Base-by-base conservation (phyloP, 2,797 vertebrate genomes). In the Dendrocincla fuliginosa region DNA sequence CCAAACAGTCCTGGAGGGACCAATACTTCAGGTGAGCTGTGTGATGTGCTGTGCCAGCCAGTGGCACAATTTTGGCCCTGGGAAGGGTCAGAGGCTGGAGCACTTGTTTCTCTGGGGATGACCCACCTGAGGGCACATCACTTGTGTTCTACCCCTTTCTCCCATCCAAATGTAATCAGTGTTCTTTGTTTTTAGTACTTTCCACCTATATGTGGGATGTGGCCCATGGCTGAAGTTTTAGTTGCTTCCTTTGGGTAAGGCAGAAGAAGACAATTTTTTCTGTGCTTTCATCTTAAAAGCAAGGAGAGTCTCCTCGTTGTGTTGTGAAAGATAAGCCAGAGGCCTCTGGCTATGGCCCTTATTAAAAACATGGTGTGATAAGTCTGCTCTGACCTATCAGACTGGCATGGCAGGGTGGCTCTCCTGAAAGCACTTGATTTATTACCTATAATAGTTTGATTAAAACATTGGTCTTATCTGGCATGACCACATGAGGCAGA, bases 391-490 rank as follows among this genome's bases (percentile, higher is more conserved):
- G 71, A 24, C 44, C 78, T 87, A 28, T 70, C 5, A 42, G 83
- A 75, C 71, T 64, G 84, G 30, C 81, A 39, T 56, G 84, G 68
- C 60, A 83, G 52, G 44, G 46, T 3, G 3, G 56, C 46, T 77
- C 6, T 83, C 33, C 57, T 0, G 0, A 93, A 89, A 92, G 59
- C 80, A 10, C 25, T 87, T 78, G 83, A 81, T 92, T 93, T 92
- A 68, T 68, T 77, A 20, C 53, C 25, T n/a, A 13, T 30, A 70
- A 74, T 71, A 87, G 75, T 87, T 74, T 91, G 75, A 80, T 96
- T 87, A 92, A 94, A 94, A 95, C 82, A 87, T 80, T 77, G 81
- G 44, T 70, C 71, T 91, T 95, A 91, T 91, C 94, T 95, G 64
- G 47, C 59, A 44, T 0, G 2, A 39, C 87, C 71, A 74, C 32